A percentile compares a stretch with the other conserved stretches of the same genome.
phyloP scores from a whole-genome alignment of 1,140 invertebrate genomes.

The Nephotettix cincticeps region DNA sequence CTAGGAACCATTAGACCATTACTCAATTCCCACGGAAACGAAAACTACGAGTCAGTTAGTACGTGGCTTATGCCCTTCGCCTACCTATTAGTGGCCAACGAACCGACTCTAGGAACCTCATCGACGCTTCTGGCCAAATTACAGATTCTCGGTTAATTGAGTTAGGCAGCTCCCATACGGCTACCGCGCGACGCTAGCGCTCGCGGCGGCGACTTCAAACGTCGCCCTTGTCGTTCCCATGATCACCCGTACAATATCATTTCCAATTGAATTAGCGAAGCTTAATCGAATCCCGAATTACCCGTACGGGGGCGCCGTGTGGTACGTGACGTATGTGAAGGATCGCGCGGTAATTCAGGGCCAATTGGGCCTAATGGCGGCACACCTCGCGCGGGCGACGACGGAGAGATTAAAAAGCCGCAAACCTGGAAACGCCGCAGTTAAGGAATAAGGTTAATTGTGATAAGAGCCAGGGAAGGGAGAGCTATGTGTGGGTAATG shows the following conservation, averaged over 20 bases:
- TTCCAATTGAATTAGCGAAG: conserved; percentile 4
- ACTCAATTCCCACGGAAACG: too few species aligned
- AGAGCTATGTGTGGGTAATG: background rate
- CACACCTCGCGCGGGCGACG: background rate
- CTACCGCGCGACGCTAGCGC: too few species aligned
- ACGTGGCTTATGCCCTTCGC: too few species aligned
- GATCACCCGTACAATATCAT: background rate
- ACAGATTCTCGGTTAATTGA: too few species aligned
- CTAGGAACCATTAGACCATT: too few species aligned
- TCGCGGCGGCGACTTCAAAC: too few species aligned
- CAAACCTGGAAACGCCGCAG: conserved; percentile 5
- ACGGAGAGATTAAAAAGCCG: background rate
- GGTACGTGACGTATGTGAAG: background rate
- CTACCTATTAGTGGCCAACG: too few species aligned
- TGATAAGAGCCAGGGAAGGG: background rate
- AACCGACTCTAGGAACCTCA: too few species aligned
- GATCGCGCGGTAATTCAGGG: background rate
- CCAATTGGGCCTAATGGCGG: background rate
- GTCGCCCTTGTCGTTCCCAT: too few species aligned
- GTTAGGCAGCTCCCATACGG: too few species aligned
- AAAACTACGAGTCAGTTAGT: too few species aligned
- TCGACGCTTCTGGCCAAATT: too few species aligned
- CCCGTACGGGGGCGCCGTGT: background rate
- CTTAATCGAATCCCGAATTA: background rate
- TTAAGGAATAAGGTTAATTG: conserved; percentile 10